Percentiles rank a stretch among this genome's conserved stretches.
phyloP scores from a whole-genome alignment of 2,888 invertebrate species.

The Mechanitis messenoides region DNA sequence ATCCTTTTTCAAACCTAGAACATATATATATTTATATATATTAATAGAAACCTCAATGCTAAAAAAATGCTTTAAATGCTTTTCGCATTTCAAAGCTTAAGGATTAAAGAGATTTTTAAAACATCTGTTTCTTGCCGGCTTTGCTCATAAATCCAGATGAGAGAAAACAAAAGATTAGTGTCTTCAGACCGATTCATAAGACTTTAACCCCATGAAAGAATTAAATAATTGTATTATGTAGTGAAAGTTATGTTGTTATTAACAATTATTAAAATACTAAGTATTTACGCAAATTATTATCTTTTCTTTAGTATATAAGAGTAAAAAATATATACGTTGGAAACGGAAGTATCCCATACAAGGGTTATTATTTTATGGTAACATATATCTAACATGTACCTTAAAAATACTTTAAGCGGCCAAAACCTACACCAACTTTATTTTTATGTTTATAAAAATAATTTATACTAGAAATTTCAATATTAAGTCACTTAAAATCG shows the following conservation, averaged over 20 bases:
- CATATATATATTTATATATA: too few species aligned
- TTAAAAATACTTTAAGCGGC: conserved; percentile 4
- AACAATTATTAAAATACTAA: too few species aligned
- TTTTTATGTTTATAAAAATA: neutral
- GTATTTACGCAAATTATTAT: too few species aligned
- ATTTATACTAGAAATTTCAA: neutral
- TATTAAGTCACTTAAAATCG: too few species aligned
- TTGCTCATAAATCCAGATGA: conserved; percentile 15
- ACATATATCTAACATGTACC: conserved; percentile 26
- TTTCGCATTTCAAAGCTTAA: conserved; percentile 1
- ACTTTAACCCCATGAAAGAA: conserved; percentile 41
- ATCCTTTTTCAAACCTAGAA: too few species aligned
- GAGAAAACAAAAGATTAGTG: conserved; percentile 40
- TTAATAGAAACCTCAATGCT: too few species aligned
- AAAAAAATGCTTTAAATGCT: too few species aligned
- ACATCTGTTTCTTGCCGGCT: conserved; percentile 10
- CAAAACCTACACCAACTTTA: conserved; percentile 32
- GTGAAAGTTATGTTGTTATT: too few species aligned
- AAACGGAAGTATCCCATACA: too few species aligned
- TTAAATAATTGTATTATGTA: conserved; percentile 24
- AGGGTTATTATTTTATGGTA: too few species aligned
- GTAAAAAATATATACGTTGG: too few species aligned
- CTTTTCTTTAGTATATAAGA: too few species aligned
- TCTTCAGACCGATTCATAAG: conserved; percentile 40
- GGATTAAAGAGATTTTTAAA: conserved; percentile 14